A percentile compares a stretch with the other conserved stretches of the same genome.
Conservation (phyloP, 2,888 invertebrate genomes). For the Polymixis flavicincta region DNA sequence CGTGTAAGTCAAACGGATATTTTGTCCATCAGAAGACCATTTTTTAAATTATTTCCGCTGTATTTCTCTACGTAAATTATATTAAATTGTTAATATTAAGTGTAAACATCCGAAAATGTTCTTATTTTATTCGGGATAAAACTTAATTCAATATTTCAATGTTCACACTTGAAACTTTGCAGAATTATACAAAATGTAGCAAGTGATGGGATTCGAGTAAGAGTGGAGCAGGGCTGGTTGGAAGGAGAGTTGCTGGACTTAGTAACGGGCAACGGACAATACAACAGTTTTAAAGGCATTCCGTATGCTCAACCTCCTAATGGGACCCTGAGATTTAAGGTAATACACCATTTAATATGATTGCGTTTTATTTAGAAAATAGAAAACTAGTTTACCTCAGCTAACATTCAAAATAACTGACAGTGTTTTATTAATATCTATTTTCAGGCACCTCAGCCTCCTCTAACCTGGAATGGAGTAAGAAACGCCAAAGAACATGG, state of each 20-base stretch:
- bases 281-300: slow-evolving; percentile 38
- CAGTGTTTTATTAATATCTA: background rate
- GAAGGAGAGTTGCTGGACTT: slow-evolving; percentile 23
- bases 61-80: no score
- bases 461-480: slow-evolving; percentile 26
- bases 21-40: no score
- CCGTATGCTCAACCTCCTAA: slow-evolving; percentile 45
- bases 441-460: slow-evolving; percentile 34
- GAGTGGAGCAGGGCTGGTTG: slow-evolving; percentile 32
- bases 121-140: no score
- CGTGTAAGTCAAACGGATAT: no score
- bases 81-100: no score
- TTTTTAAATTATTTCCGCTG: no score
- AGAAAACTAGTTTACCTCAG: no score
- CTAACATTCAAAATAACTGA: no score
- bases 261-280: slow-evolving; percentile 29
- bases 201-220: slow-evolving; percentile 3
- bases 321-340: background rate
- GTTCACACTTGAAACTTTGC: background rate
- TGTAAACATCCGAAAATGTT: no score
- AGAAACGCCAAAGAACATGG: slow-evolving; percentile 39
- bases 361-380: no score
- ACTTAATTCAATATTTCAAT: no score
- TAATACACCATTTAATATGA: background rate
- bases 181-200: slow-evolving; percentile 18